Evolutionary conservation across 1,140 invertebrate species (phyloP).

Genomic region (Gryllus bimaculatus): DNA sequence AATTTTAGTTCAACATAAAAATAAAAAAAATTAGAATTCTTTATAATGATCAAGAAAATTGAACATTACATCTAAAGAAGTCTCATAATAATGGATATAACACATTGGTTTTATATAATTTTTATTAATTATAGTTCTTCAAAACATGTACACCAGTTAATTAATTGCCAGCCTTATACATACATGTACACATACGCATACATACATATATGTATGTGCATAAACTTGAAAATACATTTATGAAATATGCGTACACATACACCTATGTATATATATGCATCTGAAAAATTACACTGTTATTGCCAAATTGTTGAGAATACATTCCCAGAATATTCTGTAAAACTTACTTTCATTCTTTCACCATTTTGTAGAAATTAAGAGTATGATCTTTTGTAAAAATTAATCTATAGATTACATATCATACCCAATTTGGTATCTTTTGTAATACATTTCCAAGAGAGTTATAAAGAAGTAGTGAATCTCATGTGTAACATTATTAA

Average conservation of each 20-base stretch:
- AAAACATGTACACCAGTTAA: conserved; percentile 21
- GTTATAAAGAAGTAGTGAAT: neutral
- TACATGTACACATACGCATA: conserved; percentile 8
- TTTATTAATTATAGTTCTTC: conserved; percentile 20
- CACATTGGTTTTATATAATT: neutral
- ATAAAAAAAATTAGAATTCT: no score
- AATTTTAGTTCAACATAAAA: no score
- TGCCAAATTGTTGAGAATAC: neutral
- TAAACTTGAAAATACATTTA: neutral
- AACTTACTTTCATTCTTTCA: neutral
- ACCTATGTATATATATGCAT: neutral
- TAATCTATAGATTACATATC: neutral
- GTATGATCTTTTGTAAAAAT: neutral
- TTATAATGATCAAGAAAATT: no score
- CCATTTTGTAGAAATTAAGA: neutral
- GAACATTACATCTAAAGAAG: no score
- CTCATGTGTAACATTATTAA: conserved; percentile 6
- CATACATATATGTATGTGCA: neutral
- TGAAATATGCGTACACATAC: conserved; percentile 2
- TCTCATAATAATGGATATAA: no score
- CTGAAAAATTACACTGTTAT: conserved; percentile 9
- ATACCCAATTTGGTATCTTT: conserved; percentile 2
- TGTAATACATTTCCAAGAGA: neutral
- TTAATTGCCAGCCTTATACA: conserved; percentile 10
- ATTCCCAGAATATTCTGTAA: conserved; percentile 7